Percentiles rank a stretch among this genome's conserved stretches.
These are phyloP conservation scores for Rosalia funebris DNA, from an alignment of 2,888 invertebrate genomes.

Conservation along the genomic window DNA sequence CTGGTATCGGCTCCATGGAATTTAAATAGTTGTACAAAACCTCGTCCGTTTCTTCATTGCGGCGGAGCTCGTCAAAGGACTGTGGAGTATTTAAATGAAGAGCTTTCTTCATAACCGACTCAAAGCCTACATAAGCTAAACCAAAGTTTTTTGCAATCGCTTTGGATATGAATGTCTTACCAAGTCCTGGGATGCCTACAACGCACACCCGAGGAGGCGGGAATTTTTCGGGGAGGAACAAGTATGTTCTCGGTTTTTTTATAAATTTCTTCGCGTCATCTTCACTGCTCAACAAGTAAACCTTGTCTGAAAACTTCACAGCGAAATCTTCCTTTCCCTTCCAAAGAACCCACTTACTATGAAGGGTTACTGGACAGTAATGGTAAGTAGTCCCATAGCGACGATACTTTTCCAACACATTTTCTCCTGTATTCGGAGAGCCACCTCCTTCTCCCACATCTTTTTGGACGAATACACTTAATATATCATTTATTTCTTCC, in stretches of 20 bases:
- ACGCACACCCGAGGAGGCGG: conserved; percentile 69
- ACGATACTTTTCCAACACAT: conserved; percentile 50
- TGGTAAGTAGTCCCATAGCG: conserved; percentile 69
- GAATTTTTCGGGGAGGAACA: conserved; percentile 56
- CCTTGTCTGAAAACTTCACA: conserved; percentile 66
- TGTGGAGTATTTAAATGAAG: conserved; percentile 32
- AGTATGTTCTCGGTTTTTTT: conserved; percentile 65
- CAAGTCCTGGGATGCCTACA: conserved; percentile 68
- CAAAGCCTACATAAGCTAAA: conserved; percentile 67
- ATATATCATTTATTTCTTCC: conserved; percentile 65
- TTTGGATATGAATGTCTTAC: conserved; percentile 67
- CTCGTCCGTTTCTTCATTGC: conserved; percentile 23
- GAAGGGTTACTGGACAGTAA: conserved; percentile 73
- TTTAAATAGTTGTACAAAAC: conserved; percentile 65
- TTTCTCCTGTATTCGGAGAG: conserved; percentile 51
- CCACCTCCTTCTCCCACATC: conserved; percentile 57
- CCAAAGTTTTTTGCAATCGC: conserved; percentile 68
- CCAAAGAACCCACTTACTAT: conserved; percentile 68
- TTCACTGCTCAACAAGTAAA: conserved; percentile 68
- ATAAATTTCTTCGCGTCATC: conserved; percentile 66
- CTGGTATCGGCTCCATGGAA: conserved; percentile 64
- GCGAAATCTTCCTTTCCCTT: conserved; percentile 70
- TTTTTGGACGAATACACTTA: conserved; percentile 62
- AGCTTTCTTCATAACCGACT: conserved; percentile 47
- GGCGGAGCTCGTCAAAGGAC: conserved; percentile 35